Evolutionary conservation across 2,797 vertebrate species (phyloP), one percentile per base, ranked within the genome.

Genomic region (Cirrhinus molitorella): DNA sequence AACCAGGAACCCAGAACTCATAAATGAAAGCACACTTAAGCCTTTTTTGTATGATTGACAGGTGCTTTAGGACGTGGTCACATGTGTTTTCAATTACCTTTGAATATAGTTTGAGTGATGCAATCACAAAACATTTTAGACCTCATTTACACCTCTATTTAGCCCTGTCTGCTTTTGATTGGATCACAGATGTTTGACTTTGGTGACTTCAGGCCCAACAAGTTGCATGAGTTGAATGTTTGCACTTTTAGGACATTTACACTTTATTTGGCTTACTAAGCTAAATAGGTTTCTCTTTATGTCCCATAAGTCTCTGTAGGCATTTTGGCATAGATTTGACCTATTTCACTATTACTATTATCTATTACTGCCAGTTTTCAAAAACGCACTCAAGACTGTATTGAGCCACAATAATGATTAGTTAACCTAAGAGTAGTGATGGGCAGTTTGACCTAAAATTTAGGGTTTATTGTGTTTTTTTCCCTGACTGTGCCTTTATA

Each of bases 171-270:
- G n/a, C 53, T 75, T 25, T 4, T 43, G 13, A 59, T 43, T 4
- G 4, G 14, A 59, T 57, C 31, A 23, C 73, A 53, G 49, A 73
- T 53, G 70, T 31, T 49, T 34, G 71, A 73, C 63, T 49, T 83
- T 77, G 71, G 90, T 90, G 90, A 90, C 88, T 53, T 74, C 7
- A 68, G 51, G 91, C 89, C 90, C 83, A 77, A 85, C 45, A 73
- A 45, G 86, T 92, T 87, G 85, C 82, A 87, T 85, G 86, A 87
- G 85, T 88, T 51, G 89, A 89, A 87, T 82, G 70, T 77, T 87
- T 80, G 85, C 67, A 79, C 89, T 92, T 91, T 83, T 13, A 73
- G 17, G 12, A 73, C 47, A 34, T 73, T 53, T 74, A 23, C 31
- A 23, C 85, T 90, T 88, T 79, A 79, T 83, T 86, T 83, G 79